Evolutionary conservation across 1,140 invertebrate species (phyloP).

Genomic region (Marisa cornuarietis): DNA sequence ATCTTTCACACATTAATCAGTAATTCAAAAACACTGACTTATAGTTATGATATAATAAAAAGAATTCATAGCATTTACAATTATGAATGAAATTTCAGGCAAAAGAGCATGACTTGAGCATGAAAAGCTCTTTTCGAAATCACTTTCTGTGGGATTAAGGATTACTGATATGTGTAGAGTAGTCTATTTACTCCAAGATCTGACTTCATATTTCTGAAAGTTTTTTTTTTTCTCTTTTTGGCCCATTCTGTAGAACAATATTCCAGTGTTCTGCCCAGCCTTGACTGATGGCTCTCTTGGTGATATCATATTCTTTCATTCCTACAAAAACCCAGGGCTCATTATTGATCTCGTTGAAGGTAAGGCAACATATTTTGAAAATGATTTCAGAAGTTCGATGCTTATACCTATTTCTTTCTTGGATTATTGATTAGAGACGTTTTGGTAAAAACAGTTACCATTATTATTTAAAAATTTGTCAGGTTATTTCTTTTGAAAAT

Average conservation of each 20-base stretch:
- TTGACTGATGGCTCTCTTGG: conserved; percentile 98
- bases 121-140: too few relatives aligned
- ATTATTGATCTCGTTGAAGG: conserved; percentile 92
- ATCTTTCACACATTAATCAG: too few relatives aligned
- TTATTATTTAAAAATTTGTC: background rate
- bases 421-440: background rate
- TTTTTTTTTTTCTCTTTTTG: conserved; percentile 22
- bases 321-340: conserved; percentile 90
- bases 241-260: conserved; percentile 77
- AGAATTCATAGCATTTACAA: too few relatives aligned
- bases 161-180: too few relatives aligned
- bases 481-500: background rate
- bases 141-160: too few relatives aligned
- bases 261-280: conserved; percentile 97
- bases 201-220: background rate
- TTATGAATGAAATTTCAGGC: too few relatives aligned
- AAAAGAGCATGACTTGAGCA: too few relatives aligned
- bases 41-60: too few relatives aligned
- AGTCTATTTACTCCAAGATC: too few relatives aligned
- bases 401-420: too few relatives aligned
- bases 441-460: background rate
- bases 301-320: conserved; percentile 99
- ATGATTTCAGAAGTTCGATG: background rate
- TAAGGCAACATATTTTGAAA: conserved; percentile 57
- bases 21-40: too few relatives aligned